These are phyloP conservation scores for Rhabdophis nuchalis DNA, from an alignment of 2,797 vertebrate species.

Conservation along the genomic window DNA sequence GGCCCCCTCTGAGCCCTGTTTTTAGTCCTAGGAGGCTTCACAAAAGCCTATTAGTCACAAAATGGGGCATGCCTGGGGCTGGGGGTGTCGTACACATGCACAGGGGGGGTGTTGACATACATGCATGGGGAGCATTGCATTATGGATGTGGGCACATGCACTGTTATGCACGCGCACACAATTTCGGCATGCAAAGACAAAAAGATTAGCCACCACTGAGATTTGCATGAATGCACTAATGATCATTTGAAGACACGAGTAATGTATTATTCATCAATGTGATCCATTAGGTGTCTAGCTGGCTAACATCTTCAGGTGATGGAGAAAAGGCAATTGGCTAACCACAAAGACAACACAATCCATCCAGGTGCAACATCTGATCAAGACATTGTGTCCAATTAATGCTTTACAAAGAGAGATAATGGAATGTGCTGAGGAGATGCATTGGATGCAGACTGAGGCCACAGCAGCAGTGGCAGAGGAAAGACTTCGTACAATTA, in stretches of 20 bases:
- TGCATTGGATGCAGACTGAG: neutral
- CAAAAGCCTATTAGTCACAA: too few relatives aligned
- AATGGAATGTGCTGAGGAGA: neutral
- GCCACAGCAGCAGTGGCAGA: neutral
- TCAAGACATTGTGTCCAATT: neutral
- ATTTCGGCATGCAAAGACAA: too few relatives aligned
- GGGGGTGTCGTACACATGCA: too few relatives aligned
- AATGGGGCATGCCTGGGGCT: too few relatives aligned
- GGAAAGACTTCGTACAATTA: neutral
- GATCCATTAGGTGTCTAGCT: neutral
- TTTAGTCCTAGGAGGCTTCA: too few relatives aligned
- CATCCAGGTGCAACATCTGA: neutral
- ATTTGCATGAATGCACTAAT: neutral
- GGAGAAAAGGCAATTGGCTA: neutral
- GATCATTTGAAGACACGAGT: neutral
- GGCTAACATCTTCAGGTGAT: neutral
- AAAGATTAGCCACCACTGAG: too few relatives aligned
- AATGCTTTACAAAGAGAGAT: neutral
- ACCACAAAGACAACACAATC: neutral
- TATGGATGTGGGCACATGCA: too few relatives aligned
- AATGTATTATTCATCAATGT: neutral
- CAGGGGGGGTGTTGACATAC: too few relatives aligned
- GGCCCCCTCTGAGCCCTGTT: too few relatives aligned
- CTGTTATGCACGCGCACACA: too few relatives aligned
- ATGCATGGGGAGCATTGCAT: too few relatives aligned